phyloP scores from a whole-genome alignment of 2,113 vertebrate genomes.

The Xenopus laevis region DNA sequence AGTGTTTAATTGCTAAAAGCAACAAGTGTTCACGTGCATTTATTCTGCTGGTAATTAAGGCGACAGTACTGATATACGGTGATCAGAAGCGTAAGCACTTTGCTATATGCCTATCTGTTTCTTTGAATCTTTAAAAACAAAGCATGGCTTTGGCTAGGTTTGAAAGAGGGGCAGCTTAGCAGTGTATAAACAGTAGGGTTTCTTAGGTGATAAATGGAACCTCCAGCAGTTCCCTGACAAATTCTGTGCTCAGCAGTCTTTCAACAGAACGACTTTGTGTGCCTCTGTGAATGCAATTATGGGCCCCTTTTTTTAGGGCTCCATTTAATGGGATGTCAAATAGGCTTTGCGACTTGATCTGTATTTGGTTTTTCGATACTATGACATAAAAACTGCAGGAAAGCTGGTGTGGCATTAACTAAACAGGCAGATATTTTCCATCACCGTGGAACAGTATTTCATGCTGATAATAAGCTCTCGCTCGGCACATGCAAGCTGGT shows the following conservation, averaged over 20 bases:
- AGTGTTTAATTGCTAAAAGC: too few species aligned
- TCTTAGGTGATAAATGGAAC: conserved; percentile 16
- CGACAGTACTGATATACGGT: neutral
- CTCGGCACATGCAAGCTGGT: too few species aligned
- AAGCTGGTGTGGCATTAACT: conserved; percentile 1
- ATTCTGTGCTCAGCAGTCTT: conserved; percentile 20
- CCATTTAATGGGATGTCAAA: conserved; percentile 18
- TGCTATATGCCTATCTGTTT: neutral
- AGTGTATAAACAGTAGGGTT: conserved; percentile 3
- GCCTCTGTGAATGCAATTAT: conserved; percentile 15
- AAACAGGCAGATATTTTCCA: neutral
- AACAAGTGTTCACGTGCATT: too few species aligned
- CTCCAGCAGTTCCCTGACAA: conserved; percentile 9
- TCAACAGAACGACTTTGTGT: conserved; percentile 10
- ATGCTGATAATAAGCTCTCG: too few species aligned
- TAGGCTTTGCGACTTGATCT: conserved; percentile 2
- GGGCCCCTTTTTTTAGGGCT: conserved; percentile 4
- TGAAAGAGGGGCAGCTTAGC: neutral
- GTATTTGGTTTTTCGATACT: neutral
- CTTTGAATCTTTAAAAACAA: neutral
- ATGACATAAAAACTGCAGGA: neutral
- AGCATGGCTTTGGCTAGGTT: neutral
- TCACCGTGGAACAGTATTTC: too few species aligned
- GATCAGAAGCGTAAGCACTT: neutral
- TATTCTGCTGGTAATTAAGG: conserved; percentile 8